Base-by-base conservation (phyloP, 2,113 vertebrate species). In the Electrona antarctica region DNA sequence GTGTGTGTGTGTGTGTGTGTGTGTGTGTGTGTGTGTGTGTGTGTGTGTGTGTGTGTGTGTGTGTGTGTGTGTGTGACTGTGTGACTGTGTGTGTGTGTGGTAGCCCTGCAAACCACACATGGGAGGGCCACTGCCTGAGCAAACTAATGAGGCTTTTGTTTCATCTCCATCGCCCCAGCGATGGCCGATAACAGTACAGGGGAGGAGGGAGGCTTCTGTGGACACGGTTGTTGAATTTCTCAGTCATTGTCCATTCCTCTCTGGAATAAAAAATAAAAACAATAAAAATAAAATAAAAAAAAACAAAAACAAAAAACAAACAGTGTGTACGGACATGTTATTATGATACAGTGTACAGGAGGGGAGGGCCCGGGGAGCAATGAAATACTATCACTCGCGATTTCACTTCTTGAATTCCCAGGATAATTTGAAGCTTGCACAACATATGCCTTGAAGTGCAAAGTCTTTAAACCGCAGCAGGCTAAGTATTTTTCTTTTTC, bases 41-140 rank as follows among this genome's bases (percentile, higher is more conserved):
- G 33, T 41, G 33, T 41, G 33, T 41, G 33, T 41, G n/a, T 48
- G 4, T 13, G 64, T 46, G 52, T 41, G 33, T 41, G 33, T 41
- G 33, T 41, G 33, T 41, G 33, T 41, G 33, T 41, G 33, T 41
- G 33, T 41, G 33, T 41, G 33, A n/a, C n/a, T n/a, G n/a, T n/a
- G n/a, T n/a, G n/a, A n/a, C n/a, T 41, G 33, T 41, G 33, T 41
- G 33, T 41, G 49, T 10, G 62, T 21, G 47, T 50, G 51, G 28
- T 33, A 33, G 52, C 51, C 51, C n/a, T 45, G 65, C 14, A 64
- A 64, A 64, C n/a, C 46, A 21, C 45, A 50, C 46, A 45, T 48
- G 33, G 61, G 61, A 67, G 21, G 64, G 66, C 45, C 21, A 14
- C 59, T 67, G 69, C 46, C 64, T 72, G 64, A 74, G 54, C 54